A percentile compares a stretch with the other conserved stretches of the same genome.
These are phyloP conservation scores for Syncerus caffer DNA, from an alignment of 2,797 vertebrate species.

Conservation along the genomic window DNA sequence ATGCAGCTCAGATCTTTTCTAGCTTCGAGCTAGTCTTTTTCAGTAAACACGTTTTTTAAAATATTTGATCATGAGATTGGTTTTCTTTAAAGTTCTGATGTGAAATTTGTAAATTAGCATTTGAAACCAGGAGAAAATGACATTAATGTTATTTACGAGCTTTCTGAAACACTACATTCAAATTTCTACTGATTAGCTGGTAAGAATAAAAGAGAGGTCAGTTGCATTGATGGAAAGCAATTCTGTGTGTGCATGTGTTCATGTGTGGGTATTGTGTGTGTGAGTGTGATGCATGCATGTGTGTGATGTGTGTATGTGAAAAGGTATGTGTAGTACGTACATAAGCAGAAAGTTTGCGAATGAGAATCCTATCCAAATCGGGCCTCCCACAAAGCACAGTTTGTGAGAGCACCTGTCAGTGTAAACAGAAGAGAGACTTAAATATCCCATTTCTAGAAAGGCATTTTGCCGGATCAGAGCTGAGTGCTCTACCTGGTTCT, in stretches of 20 bases:
- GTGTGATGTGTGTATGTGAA: not conserved
- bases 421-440: not conserved
- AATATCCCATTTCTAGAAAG: not conserved
- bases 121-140: constrained; percentile 20
- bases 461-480: not conserved
- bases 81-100: not conserved
- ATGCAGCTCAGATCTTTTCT: not conserved
- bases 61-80: not conserved
- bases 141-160: not conserved
- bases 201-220: not conserved
- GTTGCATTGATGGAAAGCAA: not conserved
- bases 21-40: not conserved
- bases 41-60: not conserved
- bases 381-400: not conserved
- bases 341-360: not conserved
- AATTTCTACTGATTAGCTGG: not conserved
- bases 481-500: not conserved
- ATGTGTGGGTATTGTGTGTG: not conserved
- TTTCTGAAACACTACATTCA: not conserved
- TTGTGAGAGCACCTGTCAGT: not conserved
- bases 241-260: not conserved
- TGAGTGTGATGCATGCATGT: not conserved
- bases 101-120: constrained; percentile 21
- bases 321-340: not conserved
- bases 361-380: not conserved